These are phyloP conservation scores for Stylophora pistillata DNA, from an alignment of 64 coral and sea anemone species.

Conservation along the genomic window DNA sequence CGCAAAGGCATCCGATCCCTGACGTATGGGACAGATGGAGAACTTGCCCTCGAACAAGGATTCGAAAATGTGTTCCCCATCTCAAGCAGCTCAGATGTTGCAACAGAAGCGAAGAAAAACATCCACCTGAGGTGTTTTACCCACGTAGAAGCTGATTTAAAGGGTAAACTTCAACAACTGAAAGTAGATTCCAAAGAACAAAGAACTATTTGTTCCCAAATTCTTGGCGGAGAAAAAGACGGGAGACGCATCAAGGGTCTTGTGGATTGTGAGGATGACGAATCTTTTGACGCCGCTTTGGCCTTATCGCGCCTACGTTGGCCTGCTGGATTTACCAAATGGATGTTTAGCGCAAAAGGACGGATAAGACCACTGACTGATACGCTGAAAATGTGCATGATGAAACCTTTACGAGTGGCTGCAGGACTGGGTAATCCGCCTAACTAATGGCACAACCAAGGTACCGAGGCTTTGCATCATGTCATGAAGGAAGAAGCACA, in stretches of 20 bases:
- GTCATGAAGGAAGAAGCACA: constrained; percentile 56
- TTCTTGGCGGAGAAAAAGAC: constrained; percentile 29
- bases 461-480: constrained; percentile 50
- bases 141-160: constrained; percentile 36
- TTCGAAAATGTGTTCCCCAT: constrained; percentile 48
- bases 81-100: neutral
- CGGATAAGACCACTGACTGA: constrained; percentile 5
- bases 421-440: constrained; percentile 54
- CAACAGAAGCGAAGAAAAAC: constrained; percentile 4
- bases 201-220: neutral
- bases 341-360: constrained; percentile 38
- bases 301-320: constrained; percentile 2
- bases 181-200: neutral
- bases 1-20: neutral
- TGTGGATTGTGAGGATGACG: constrained; percentile 39
- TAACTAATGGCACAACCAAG: constrained; percentile 68
- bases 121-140: constrained; percentile 58
- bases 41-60: constrained; percentile 54
- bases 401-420: constrained; percentile 32
- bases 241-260: constrained; percentile 32
- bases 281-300: neutral
- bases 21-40: constrained; percentile 51
- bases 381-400: constrained; percentile 38
- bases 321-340: constrained; percentile 56
- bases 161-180: neutral